A percentile compares a stretch with the other conserved stretches of the same genome.
Conservation (phyloP, 1,140 invertebrate genomes). For the Lasioglossum albipes region DNA sequence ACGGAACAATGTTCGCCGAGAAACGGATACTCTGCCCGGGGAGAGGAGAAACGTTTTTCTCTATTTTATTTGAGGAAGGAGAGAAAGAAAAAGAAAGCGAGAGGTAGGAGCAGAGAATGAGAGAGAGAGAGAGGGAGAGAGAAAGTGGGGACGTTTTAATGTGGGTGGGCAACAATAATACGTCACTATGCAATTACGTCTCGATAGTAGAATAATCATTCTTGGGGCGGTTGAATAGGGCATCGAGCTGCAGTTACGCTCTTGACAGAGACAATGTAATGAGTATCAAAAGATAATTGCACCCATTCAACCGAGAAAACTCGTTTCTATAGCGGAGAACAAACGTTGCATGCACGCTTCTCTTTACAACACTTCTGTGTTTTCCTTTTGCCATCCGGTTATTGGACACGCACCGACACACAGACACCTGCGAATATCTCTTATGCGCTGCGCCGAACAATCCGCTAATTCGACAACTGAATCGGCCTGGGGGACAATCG, state of each 20-base stretch:
- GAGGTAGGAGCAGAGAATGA: too few species aligned
- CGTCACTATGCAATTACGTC: slow-evolving; percentile 52
- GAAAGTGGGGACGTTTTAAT: slow-evolving; percentile 40
- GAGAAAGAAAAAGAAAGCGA: too few species aligned
- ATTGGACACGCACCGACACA: neutral
- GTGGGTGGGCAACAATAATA: slow-evolving; percentile 22
- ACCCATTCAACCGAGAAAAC: slow-evolving; percentile 24
- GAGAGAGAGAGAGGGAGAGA: neutral
- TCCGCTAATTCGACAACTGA: neutral
- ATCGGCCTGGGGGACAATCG: neutral
- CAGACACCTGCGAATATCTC: too few species aligned
- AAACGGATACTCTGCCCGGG: too few species aligned
- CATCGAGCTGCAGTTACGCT: neutral
- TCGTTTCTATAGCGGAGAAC: neutral
- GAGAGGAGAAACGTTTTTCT: too few species aligned
- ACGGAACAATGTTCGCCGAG: too few species aligned
- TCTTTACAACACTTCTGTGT: slow-evolving; percentile 1
- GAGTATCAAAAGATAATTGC: slow-evolving; percentile 50
- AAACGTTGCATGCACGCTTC: neutral
- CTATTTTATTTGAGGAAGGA: too few species aligned
- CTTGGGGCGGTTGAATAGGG: slow-evolving; percentile 28
- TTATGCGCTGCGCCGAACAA: neutral
- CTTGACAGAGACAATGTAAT: slow-evolving; percentile 24
- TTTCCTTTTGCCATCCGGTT: neutral
- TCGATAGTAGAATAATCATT: slow-evolving; percentile 51